Conservation (phyloP, 2,888 invertebrate species). For the Sussaba pulchella region DNA sequence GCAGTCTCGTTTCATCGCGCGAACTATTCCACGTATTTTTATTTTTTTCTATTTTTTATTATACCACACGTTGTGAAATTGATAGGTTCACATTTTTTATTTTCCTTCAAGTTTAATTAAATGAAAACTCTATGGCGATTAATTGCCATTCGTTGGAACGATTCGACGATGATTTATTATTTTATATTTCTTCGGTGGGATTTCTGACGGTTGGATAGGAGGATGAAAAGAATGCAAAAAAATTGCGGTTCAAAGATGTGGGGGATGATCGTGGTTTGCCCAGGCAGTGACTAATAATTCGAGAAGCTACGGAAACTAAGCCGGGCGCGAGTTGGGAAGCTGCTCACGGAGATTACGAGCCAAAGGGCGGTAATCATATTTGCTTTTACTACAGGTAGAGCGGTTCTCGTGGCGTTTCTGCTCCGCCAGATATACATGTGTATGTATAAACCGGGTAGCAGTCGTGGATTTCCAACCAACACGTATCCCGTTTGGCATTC, state of each 20-base stretch:
- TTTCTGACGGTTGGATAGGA: too few relatives aligned
- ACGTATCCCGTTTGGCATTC: background rate
- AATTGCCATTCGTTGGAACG: background rate
- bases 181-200: background rate
- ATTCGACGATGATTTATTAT: background rate
- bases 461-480: background rate
- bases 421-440: conserved; percentile 19
- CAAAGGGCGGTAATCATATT: conserved; percentile 73
- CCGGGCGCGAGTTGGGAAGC: conserved; percentile 46
- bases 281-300: conserved; percentile 41
- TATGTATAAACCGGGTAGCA: background rate
- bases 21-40: conserved; percentile 10
- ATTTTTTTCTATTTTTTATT: conserved; percentile 3
- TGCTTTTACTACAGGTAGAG: conserved; percentile 67
- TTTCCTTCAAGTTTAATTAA: conserved; percentile 33
- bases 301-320: conserved; percentile 53
- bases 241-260: conserved; percentile 9
- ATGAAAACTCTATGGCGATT: background rate
- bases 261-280: conserved; percentile 17
- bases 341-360: conserved; percentile 68
- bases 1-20: conserved; percentile 13
- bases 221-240: conserved; percentile 1
- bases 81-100: conserved; percentile 32
- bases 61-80: conserved; percentile 43
- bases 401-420: conserved; percentile 19